Percentiles rank a stretch among this genome's conserved stretches.
phyloP scores from a whole-genome alignment of 2,113 vertebrate genomes.

The Carassius gibelio region DNA sequence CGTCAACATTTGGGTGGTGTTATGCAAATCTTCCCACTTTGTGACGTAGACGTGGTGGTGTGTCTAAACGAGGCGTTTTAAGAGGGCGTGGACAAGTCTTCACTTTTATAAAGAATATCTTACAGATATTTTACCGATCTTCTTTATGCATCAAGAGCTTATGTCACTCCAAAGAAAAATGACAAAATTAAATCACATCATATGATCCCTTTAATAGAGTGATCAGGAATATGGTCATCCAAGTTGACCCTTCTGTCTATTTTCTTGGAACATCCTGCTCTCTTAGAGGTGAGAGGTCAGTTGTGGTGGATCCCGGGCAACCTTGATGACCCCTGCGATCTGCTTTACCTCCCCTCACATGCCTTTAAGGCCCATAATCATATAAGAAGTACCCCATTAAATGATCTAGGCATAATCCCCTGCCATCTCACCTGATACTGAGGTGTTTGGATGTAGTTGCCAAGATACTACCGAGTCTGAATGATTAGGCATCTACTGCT shows the following conservation, averaged over 20 bases:
- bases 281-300: conserved; percentile 4
- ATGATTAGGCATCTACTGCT: not conserved
- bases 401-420: conserved; percentile 4
- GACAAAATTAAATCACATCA: too few relatives aligned
- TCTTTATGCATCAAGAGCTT: too few relatives aligned
- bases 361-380: not conserved
- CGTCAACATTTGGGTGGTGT: too few relatives aligned
- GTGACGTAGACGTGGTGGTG: too few relatives aligned
- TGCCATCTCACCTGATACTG: conserved; percentile 7
- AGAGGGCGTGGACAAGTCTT: too few relatives aligned
- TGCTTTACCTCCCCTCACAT: not conserved
- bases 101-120: too few relatives aligned
- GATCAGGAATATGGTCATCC: not conserved
- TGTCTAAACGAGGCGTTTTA: too few relatives aligned
- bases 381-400: not conserved
- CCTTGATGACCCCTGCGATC: not conserved
- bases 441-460: conserved; percentile 29
- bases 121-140: too few relatives aligned
- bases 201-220: not conserved
- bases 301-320: not conserved
- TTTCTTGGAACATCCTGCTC: not conserved
- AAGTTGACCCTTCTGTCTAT: not conserved
- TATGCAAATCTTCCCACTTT: too few relatives aligned
- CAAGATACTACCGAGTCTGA: not conserved
- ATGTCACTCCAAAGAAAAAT: too few relatives aligned